Evolutionary conservation across 2,888 invertebrate species (phyloP), one percentile per base, ranked within the genome.

Genomic region (Sisyra terminalis): DNA sequence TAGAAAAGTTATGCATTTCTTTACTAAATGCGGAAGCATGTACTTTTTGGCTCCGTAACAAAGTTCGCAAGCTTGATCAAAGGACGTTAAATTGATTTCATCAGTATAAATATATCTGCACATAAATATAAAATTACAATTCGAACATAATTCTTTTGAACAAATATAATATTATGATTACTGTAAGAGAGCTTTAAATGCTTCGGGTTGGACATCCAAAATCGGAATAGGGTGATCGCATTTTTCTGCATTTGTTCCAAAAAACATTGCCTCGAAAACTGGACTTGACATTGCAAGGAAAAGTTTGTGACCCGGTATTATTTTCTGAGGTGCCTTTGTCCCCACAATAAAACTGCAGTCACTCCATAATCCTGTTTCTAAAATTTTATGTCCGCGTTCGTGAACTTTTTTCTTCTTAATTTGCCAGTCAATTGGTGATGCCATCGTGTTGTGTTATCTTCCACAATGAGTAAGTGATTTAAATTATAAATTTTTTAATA

Each of bases 41-140:
- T 88, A 88, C 54, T 88, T 88, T 54, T 88, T 88, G 8, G 86
- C 87, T 43, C 82, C 85, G 57, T 88, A 88, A 55, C 87, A 88
- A 29, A 88, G 58, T 53, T 88, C 87, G 57, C 86, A 87, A 0
- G 86, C 87, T 55, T 86, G 79, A 52, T 87, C 87, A 57, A 88
- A 86, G 1, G 85, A 84, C 45, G 74, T 73, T 8, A 87, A 73
- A 50, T 79, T 78, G 31, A 87, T 80, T 49, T 75, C 73, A 52
- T 87, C 86, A 6, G 85, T 83, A 54, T 88, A 88, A 44, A 87
- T 83, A 52, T 87, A 83, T 51, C 78, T 79, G 58, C 17, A 66
- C 65, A 11, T 44, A 44, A 44, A n/a, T n/a, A n/a, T n/a, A n/a
- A n/a, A n/a, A n/a, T 3, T 10, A 34, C 8, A 35, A 35, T 35